phyloP scores from a whole-genome alignment of 2,797 vertebrate genomes.

The Meda fulgida region DNA sequence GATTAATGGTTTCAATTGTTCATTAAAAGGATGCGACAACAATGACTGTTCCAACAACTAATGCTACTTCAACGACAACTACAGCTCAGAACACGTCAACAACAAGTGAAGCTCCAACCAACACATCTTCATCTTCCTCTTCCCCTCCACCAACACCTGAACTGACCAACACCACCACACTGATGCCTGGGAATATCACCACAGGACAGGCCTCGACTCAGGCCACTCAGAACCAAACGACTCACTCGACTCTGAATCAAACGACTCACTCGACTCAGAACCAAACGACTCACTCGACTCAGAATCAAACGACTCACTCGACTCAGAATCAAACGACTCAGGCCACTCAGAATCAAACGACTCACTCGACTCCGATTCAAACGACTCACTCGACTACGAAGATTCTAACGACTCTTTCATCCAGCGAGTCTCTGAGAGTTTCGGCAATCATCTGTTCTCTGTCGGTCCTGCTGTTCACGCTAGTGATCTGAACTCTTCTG shows the following conservation, averaged over 20 bases:
- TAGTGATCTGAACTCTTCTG: constrained; percentile 13
- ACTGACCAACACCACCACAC: not conserved
- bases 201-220: accelerated
- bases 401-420: not conserved
- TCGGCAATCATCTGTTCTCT: constrained; percentile 51
- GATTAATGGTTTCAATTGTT: not conserved
- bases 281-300: too few relatives aligned
- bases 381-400: too few relatives aligned
- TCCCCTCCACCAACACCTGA: not conserved
- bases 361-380: too few relatives aligned
- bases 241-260: too few relatives aligned
- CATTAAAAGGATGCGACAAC: accelerated
- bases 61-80: not conserved
- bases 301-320: too few relatives aligned
- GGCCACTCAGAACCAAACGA: too few relatives aligned
- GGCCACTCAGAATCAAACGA: too few relatives aligned
- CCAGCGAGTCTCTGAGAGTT: constrained; percentile 34
- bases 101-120: not conserved
- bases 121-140: too few relatives aligned
- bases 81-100: not conserved
- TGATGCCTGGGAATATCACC: accelerated
- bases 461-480: constrained; percentile 38
- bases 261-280: too few relatives aligned
- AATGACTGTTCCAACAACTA: not conserved
- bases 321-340: too few relatives aligned